Percentiles rank a stretch among this genome's conserved stretches.
phyloP scores from a whole-genome alignment of 2,797 vertebrate species.

The Mus minutoides region DNA sequence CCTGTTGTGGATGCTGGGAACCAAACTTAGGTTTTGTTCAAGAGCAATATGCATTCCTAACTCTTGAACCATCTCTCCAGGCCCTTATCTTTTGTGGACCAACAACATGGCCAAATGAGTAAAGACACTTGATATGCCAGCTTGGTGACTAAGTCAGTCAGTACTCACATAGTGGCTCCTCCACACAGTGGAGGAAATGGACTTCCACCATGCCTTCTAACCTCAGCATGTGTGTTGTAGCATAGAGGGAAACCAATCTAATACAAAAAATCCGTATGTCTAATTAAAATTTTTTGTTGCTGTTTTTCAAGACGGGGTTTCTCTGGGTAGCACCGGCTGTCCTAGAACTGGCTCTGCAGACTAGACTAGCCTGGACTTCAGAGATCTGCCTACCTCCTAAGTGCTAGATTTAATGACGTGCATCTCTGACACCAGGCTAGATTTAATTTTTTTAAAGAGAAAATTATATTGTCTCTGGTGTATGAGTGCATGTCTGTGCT shows the following conservation, averaged over 20 bases:
- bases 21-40: neutral
- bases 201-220: neutral
- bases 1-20: neutral
- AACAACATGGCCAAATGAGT: neutral
- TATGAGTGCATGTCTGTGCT: neutral
- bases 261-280: too few relatives aligned
- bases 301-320: neutral
- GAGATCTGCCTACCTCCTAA: neutral
- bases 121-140: neutral
- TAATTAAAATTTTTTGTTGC: neutral
- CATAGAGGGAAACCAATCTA: neutral
- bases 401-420: neutral
- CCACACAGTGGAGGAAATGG: neutral
- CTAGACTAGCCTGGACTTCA: neutral
- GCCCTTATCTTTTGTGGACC: neutral
- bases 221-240: neutral
- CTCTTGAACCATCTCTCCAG: neutral
- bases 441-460: neutral
- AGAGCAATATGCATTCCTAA: neutral
- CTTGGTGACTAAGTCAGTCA: neutral
- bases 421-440: too few relatives aligned
- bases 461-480: conserved; percentile 13
- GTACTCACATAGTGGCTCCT: neutral
- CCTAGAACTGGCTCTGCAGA: neutral
- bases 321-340: neutral